phyloP scores from a whole-genome alignment of 2,888 invertebrate genomes.

The Pollenia amentaria region DNA sequence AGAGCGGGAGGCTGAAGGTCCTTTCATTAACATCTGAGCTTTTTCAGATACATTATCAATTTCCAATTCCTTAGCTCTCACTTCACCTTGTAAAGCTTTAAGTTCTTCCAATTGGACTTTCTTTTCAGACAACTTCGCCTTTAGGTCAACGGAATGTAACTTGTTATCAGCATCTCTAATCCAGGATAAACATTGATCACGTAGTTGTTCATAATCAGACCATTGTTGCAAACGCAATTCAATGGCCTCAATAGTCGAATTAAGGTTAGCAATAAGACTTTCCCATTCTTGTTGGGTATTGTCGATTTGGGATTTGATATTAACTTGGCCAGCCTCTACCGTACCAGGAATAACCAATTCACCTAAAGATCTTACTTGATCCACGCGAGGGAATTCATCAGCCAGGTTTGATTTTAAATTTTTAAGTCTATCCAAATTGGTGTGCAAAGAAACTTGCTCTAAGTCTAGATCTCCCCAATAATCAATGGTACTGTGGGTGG shows the following conservation, averaged over 20 bases:
- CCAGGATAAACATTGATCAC: slow-evolving; percentile 94
- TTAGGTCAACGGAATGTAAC: slow-evolving; percentile 94
- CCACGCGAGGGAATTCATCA: slow-evolving; percentile 94
- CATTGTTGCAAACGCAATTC: slow-evolving; percentile 95
- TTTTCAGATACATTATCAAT: slow-evolving; percentile 96
- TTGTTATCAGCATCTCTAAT: slow-evolving; percentile 94
- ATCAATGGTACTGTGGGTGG: slow-evolving; percentile 92
- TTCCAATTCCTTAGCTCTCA: slow-evolving; percentile 95
- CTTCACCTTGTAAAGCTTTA: slow-evolving; percentile 92
- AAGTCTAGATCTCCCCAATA: slow-evolving; percentile 93
- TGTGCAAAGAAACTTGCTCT: slow-evolving; percentile 93
- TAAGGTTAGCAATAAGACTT: slow-evolving; percentile 90
- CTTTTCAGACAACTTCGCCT: slow-evolving; percentile 92
- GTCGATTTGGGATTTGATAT: slow-evolving; percentile 94
- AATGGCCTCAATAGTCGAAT: slow-evolving; percentile 91
- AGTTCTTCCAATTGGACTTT: slow-evolving; percentile 92
- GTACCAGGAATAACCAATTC: slow-evolving; percentile 96
- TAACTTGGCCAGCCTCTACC: slow-evolving; percentile 91
- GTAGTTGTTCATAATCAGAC: slow-evolving; percentile 95
- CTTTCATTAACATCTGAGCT: slow-evolving; percentile 93
- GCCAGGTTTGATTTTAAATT: slow-evolving; percentile 91
- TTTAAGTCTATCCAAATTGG: slow-evolving; percentile 93
- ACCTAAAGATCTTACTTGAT: slow-evolving; percentile 92
- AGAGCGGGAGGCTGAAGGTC: slow-evolving; percentile 89
- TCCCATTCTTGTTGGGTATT: slow-evolving; percentile 96